phyloP scores from a whole-genome alignment of 2,888 invertebrate genomes.

The Acrocyrtus sp. region DNA sequence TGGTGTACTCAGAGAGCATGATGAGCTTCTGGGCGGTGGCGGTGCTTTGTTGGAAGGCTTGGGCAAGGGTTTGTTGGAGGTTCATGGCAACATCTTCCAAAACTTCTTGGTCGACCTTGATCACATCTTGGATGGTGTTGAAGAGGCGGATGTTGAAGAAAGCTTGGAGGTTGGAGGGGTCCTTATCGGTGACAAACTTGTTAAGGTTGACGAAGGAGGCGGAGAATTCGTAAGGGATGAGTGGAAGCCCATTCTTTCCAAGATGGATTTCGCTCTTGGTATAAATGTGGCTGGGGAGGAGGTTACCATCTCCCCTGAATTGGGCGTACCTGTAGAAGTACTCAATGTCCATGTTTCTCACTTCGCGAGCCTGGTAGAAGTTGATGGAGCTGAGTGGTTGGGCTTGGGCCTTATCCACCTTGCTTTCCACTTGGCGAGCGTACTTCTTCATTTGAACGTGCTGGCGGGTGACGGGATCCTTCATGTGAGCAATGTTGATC shows the following conservation, averaged over 20 bases:
- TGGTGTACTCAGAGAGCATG: conserved; percentile 25
- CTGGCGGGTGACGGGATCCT: conserved; percentile 12
- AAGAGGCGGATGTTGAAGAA: conserved; percentile 29
- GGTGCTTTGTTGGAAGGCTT: conserved; percentile 14
- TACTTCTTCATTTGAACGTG: conserved; percentile 6
- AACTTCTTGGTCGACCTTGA: conserved; percentile 13
- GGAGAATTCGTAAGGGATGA: conserved; percentile 21
- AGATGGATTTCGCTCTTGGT: conserved; percentile 24
- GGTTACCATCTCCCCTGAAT: conserved; percentile 16
- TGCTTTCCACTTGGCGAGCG: conserved; percentile 3
- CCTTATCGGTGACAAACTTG: neutral
- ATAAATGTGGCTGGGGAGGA: conserved; percentile 21
- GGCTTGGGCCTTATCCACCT: neutral
- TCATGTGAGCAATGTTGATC: conserved; percentile 4
- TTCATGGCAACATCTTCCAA: neutral
- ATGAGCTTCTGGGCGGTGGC: conserved; percentile 26
- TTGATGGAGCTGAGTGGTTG: conserved; percentile 3
- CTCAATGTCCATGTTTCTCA: conserved; percentile 21
- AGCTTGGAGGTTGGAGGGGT: neutral
- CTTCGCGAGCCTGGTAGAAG: conserved; percentile 27
- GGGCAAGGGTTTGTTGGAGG: neutral
- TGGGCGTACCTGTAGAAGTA: conserved; percentile 26
- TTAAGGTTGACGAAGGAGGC: conserved; percentile 2
- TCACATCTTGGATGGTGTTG: conserved; percentile 14
- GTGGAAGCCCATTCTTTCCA: conserved; percentile 5